A percentile compares a stretch with the other conserved stretches of the same genome.
These are phyloP conservation scores for Halichoeres trimaculatus DNA, from an alignment of 2,113 vertebrate genomes.

Conservation along the genomic window DNA sequence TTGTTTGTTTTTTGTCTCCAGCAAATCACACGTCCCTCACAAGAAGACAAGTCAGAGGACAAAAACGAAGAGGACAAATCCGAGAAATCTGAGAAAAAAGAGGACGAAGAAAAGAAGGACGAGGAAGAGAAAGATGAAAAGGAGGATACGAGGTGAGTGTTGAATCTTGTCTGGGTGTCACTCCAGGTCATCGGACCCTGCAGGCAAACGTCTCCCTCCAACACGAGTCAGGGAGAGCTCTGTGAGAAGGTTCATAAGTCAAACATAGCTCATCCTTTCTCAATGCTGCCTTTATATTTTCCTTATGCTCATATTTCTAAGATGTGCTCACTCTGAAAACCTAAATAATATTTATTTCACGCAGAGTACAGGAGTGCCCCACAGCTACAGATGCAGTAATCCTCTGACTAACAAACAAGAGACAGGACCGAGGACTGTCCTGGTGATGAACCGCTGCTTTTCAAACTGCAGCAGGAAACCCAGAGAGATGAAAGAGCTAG, in stretches of 20 bases:
- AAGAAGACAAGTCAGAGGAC: constrained; percentile 97
- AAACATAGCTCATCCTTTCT: constrained; percentile 10
- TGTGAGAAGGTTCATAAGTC: background rate
- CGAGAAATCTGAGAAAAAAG: constrained; percentile 96
- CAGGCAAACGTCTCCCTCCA: constrained; percentile 6
- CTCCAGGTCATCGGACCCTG: background rate
- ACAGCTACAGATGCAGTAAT: constrained; percentile 11
- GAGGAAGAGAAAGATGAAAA: constrained; percentile 99
- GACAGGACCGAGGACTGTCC: background rate
- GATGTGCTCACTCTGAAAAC: background rate
- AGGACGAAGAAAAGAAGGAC: constrained; percentile 97
- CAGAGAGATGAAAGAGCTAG: background rate
- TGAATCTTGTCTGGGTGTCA: constrained; percentile 16
- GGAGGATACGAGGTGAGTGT: constrained; percentile 93
- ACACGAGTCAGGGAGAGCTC: background rate
- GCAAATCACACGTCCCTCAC: constrained; percentile 95
- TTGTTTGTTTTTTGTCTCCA: constrained; percentile 72
- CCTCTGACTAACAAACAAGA: background rate
- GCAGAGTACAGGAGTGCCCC: background rate
- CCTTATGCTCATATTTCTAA: background rate
- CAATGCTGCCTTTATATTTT: background rate
- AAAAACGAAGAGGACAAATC: constrained; percentile 96
- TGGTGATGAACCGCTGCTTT: background rate
- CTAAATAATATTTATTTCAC: background rate
- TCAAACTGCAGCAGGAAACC: no score